Base-by-base conservation (phyloP, 2,888 invertebrate genomes). In the Lepeophtheirus nordmannii region DNA sequence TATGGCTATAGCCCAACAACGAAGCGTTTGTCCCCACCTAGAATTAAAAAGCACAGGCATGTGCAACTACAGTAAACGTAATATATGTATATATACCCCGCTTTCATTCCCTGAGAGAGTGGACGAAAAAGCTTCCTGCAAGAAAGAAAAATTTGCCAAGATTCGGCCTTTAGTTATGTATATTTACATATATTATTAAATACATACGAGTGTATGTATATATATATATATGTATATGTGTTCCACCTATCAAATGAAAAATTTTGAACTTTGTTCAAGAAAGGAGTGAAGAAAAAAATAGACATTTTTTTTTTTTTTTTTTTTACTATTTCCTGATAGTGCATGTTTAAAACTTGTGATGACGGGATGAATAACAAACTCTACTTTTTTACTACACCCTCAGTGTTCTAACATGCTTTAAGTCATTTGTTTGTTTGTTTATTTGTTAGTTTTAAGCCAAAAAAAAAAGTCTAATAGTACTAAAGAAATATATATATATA, bases 71-170 rank as follows among this genome's bases (percentile, higher is more conserved):
- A n/a, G n/a, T n/a, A n/a, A n/a, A n/a, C n/a, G n/a, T n/a, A 17
- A 17, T 17, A 14, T 8, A 2, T n/a, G 8, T 46, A 46, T n/a
- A 46, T 8, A 17, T 8, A 14, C 53, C 17, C 53, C 17, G n/a
- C n/a, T 46, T 46, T 46, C 14, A 46, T 46, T 46, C 53, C 17
- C 17, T 46, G 53, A 14, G 17, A n/a, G 53, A 14, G 53, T 46
- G n/a, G 53, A n/a, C n/a, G n/a, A 5, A 46, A 46, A 17, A 17
- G 53, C 30, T 30, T 30, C 30, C 30, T 30, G 30, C 53, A 46
- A 46, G 53, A 46, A 46, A 46, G 53, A 46, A 46, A n/a, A 46
- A 46, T n/a, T 46, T 46, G 53, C 53, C 53, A 46, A 46, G 53
- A 46, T 46, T 46, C 53, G 53, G 53, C 53, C 53, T 46, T n/a